Evolutionary conservation across 35 echinoderm and acorn worm species (phyloP), one percentile per base, ranked within the genome.

Genomic region (Apostichopus californicus): DNA sequence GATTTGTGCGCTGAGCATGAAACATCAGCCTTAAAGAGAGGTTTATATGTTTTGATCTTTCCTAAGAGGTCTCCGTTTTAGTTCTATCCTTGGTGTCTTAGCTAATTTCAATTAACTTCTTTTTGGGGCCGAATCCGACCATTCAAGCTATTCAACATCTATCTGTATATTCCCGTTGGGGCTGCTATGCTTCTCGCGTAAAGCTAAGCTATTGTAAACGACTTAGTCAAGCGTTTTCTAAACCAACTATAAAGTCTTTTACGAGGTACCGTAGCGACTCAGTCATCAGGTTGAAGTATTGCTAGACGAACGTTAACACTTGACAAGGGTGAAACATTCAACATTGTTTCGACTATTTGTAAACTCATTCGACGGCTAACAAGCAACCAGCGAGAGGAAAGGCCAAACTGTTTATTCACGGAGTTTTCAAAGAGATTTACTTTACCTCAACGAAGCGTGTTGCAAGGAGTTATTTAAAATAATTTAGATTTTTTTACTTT

Each of bases 41-140:
- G 34, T 85, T 58, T 57, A 54, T 85, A 18, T 14, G 10, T 85
- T 59, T 58, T 58, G 28, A 59, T 85, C 55, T 11, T 57, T 59
- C 17, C 81, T 59, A 22, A 5, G 54, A 85, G 56, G 9, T 21
- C 12, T 58, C 56, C 58, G 21, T 85, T 85, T 85, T 8, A 15
- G 6, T 20, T 25, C 81, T 25, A 17, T 58, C 54, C 14, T 15
- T n/a, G 10, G 57, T 56, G 54, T 85, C 81, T 85, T n/a, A 58
- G 15, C 57, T 85, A 85, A 85, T 85, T 85, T 85, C 54, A 85
- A 85, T 85, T 85, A 85, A 85, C 81, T 85, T 85, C 3, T 85
- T 59, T 23, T 58, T 5, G 8, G 5, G 55, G 81, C 14, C 54
- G 34, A 46, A 46, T 46, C 34, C 34, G 34, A 46, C 34, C 34